Base-by-base conservation (phyloP, 2,113 vertebrate species). In the Regulus satrapa region DNA sequence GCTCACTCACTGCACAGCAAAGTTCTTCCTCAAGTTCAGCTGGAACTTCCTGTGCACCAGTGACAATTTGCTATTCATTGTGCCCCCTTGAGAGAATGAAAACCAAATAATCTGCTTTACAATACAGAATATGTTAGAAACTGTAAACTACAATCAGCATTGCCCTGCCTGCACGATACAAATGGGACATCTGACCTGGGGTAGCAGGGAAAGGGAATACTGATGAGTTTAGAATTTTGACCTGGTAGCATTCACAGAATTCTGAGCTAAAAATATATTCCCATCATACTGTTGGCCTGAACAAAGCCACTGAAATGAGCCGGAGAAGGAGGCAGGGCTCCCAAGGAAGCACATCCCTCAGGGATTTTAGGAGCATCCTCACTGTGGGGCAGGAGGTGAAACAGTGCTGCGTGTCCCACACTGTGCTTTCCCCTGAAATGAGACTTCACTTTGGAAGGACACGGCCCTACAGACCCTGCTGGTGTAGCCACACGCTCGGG, bases 241-340 rank as follows among this genome's bases (percentile, higher is more conserved):
- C 31, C 5, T 0, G 0, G 26, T 34, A 1, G 1, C 3, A 56
- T 64, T 38, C 64, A 64, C 24, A 61, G 40, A 32, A 4, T 68
- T 51, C 28, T 68, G 0, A 18, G 13, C 24, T 51, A 31, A 67
- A 74, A 92, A 43, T 18, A 55, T 3, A 18, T 38, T 77, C 15
- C 34, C 9, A 36, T 7, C 8, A 14, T 34, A 20, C 13, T 54
- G 12, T 12, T 85, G 36, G 12, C 18, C 29, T 71, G 26, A 68
- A 62, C 6, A 74, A 81, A 63, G 26, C 0, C 20, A 41, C 2
- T 49, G 51, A 62, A 67, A 63, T 1, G 15, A 75, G 40, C 20
- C 43, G 55, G 48, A 62, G 56, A 18, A 77, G 25, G 13, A 5
- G 10, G 31, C 17, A 45, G 25, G 12, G 31, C 12, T 72, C 41